These are phyloP conservation scores for Cheilosia vulpina DNA, from an alignment of 2,888 invertebrate species.

Conservation along the genomic window DNA sequence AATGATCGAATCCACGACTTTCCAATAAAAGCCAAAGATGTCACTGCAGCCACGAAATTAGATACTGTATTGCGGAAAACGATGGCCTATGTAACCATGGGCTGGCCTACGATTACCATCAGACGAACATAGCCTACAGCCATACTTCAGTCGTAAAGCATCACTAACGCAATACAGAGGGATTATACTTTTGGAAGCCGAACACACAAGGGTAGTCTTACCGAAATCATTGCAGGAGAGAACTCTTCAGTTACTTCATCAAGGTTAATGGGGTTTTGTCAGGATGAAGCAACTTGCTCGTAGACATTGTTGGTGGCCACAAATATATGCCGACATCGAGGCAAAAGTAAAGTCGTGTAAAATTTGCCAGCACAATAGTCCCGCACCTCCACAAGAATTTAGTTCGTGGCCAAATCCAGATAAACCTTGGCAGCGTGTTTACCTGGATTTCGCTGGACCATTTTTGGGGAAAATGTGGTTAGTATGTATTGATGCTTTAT, in stretches of 20 bases:
- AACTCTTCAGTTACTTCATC: slow-evolving; percentile 8
- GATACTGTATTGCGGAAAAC: slow-evolving; percentile 22
- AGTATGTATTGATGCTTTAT: slow-evolving; percentile 34
- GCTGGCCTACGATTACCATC: slow-evolving; percentile 46
- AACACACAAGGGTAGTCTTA: slow-evolving; percentile 54
- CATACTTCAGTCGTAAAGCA: slow-evolving; percentile 44
- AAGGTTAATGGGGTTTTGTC: slow-evolving; percentile 38
- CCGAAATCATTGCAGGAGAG: slow-evolving; percentile 21
- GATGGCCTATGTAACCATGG: slow-evolving; percentile 16
- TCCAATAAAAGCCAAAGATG: slow-evolving; percentile 43
- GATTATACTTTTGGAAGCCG: slow-evolving; percentile 51
- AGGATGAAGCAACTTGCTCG: slow-evolving; percentile 27
- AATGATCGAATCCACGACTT: slow-evolving; percentile 27
- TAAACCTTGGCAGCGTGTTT: slow-evolving; percentile 35
- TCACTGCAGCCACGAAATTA: slow-evolving; percentile 19
- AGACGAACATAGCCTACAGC: slow-evolving; percentile 6
- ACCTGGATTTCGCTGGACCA: slow-evolving; percentile 27
- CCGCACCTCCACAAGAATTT: slow-evolving; percentile 23
- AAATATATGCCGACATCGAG: slow-evolving; percentile 9
- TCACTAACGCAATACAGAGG: slow-evolving; percentile 41
- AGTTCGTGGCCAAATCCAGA: slow-evolving; percentile 35
- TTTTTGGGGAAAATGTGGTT: slow-evolving; percentile 26
- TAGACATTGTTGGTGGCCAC: slow-evolving; percentile 4
- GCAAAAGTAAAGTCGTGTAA: slow-evolving; percentile 2
- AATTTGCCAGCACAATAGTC: slow-evolving; percentile 20